phyloP scores from a whole-genome alignment of 2,888 invertebrate species.

The Galerucella calmariensis region DNA sequence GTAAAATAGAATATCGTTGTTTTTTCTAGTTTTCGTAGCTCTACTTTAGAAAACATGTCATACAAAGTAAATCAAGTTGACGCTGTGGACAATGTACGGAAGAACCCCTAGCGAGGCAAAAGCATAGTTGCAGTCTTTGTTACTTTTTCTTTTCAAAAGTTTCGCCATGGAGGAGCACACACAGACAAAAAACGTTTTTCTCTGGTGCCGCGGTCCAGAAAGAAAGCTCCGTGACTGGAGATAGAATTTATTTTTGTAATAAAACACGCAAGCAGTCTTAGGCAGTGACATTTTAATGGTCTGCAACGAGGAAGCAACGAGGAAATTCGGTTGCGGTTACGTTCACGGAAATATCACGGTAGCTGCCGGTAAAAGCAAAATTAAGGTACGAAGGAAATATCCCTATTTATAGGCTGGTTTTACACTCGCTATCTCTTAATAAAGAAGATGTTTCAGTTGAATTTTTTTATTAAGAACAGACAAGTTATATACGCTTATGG shows the following conservation, averaged over 20 bases:
- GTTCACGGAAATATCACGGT: constrained; percentile 42
- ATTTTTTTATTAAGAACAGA: background rate
- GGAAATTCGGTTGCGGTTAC: constrained; percentile 27
- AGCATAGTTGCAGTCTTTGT: constrained; percentile 8
- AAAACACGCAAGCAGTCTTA: constrained; percentile 56
- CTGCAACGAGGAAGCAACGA: constrained; percentile 49
- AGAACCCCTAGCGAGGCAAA: constrained; percentile 26
- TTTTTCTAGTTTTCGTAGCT: constrained; percentile 1
- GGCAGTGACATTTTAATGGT: constrained; percentile 57
- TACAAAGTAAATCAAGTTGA: constrained; percentile 27
- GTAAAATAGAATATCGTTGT: background rate
- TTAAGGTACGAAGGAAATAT: constrained; percentile 23
- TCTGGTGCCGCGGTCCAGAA: constrained; percentile 29
- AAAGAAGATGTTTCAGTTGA: background rate
- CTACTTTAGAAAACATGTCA: constrained; percentile 7
- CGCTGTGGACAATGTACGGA: constrained; percentile 31
- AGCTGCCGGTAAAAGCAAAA: constrained; percentile 26
- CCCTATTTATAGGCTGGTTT: constrained; percentile 24
- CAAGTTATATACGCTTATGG: background rate
- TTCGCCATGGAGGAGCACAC: constrained; percentile 15
- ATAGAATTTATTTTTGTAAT: constrained; percentile 58
- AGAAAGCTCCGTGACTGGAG: constrained; percentile 45
- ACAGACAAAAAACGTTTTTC: constrained; percentile 18
- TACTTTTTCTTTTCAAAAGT: constrained; percentile 19
- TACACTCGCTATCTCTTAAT: constrained; percentile 26